Base-by-base conservation (phyloP, 2,113 vertebrate genomes). In the Platycercus adscitus region DNA sequence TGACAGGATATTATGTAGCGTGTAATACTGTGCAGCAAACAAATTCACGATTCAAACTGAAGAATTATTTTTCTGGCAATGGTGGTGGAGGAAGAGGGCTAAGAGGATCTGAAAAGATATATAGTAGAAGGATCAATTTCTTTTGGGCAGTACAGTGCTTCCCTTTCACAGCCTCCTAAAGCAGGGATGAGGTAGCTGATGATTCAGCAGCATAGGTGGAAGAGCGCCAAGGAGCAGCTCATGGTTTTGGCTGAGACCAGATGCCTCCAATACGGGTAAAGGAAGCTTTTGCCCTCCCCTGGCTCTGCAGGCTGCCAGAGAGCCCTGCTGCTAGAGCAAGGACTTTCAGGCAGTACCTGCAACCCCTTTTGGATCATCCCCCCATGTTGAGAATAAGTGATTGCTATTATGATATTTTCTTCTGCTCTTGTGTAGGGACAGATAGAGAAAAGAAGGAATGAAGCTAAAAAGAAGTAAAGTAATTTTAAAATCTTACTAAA, bases 341-440 rank as follows among this genome's bases (percentile, higher is more conserved):
- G 47, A 15, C 33, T 76, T 33, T n/a, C 61, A 55, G 26, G 47
- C 33, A 76, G 25, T 28, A 13, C 10, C 8, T 11, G 6, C 23
- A 75, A 16, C 8, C 11, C 15, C 7, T 47, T 66, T 55, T 0
- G 1, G 11, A 58, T 39, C 44, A 56, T 28, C 53, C 10, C 6
- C 11, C 5, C 0, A 0, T 12, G 13, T 49, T 23, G 56, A 55
- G 76, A 76, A 37, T 50, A 13, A 44, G 2, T 21, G 55, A 29
- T n/a, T 44, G 9, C 13, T 49, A 37, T 35, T 24, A 41, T 13
- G 11, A 20, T 37, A 41, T 63, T 76, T n/a, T 43, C 21, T 75
- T 76, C 1, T 13, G 15, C 46, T 49, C 14, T 10, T n/a, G 21
- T 29, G 10, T n/a, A 50, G 37, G 24, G 33, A 88, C 17, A 53